Percentiles rank a stretch among this genome's conserved stretches.
phyloP scores from a whole-genome alignment of 2,797 vertebrate species.

The Danio aesculapii region DNA sequence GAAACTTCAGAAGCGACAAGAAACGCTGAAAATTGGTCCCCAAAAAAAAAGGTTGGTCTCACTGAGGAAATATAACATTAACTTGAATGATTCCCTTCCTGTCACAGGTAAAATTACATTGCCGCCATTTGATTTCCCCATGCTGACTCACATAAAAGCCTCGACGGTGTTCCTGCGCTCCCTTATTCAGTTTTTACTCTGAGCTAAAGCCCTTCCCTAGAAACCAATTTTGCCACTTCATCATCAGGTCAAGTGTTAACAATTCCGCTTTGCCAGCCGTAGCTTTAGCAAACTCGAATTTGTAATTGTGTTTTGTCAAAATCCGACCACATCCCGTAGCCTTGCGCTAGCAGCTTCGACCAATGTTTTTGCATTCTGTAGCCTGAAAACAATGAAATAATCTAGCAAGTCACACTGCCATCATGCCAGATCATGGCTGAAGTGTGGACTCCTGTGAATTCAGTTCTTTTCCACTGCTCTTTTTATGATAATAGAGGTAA shows the following conservation, averaged over 20 bases:
- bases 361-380: not conserved
- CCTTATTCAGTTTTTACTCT: constrained; percentile 66
- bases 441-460: constrained; percentile 4
- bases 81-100: constrained; percentile 48
- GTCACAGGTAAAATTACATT: constrained; percentile 52
- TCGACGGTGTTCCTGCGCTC: constrained; percentile 50
- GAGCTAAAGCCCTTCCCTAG: constrained; percentile 69
- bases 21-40: constrained; percentile 5
- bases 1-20: constrained; percentile 33
- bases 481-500: constrained; percentile 12
- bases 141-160: constrained; percentile 60
- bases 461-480: not conserved
- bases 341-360: constrained; percentile 42
- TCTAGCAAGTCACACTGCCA: not conserved
- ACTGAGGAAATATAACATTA: constrained; percentile 58
- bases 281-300: constrained; percentile 75
- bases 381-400: constrained; percentile 12
- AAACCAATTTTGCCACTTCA: constrained; percentile 75
- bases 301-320: constrained; percentile 75
- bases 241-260: constrained; percentile 80
- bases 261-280: constrained; percentile 69
- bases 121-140: constrained; percentile 61
- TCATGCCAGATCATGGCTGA: not conserved
- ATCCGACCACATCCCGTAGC: constrained; percentile 52
- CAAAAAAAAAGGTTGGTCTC: constrained; percentile 40